Evolutionary conservation across 1,140 invertebrate species (phyloP).

Genomic region (Aphelinus atriplicis): DNA sequence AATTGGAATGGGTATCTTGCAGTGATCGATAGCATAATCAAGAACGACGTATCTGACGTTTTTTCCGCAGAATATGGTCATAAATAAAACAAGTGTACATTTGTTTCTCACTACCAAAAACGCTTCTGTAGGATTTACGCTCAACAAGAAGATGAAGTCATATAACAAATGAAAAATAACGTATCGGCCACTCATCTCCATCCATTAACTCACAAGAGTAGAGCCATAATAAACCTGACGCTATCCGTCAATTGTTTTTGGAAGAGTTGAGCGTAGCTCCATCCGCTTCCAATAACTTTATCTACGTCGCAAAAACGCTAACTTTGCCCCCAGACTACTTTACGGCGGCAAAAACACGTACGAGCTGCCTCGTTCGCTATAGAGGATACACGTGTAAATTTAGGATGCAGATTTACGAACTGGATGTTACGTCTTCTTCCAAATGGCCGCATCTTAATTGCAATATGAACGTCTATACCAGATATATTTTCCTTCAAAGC

Average conservation of each 20-base stretch:
- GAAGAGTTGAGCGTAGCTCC: neutral
- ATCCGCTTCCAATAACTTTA: neutral
- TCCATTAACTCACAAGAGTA: constrained; percentile 19
- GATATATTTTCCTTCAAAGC: too few relatives aligned
- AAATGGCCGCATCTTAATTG: neutral
- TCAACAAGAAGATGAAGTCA: neutral
- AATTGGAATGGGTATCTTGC: too few relatives aligned
- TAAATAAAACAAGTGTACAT: too few relatives aligned
- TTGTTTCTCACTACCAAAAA: too few relatives aligned
- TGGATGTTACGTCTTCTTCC: neutral
- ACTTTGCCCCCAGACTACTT: neutral
- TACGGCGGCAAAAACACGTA: constrained; percentile 21
- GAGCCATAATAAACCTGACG: constrained; percentile 17
- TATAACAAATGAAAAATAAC: constrained; percentile 14
- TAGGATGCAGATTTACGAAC: constrained; percentile 38
- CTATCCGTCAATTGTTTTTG: constrained; percentile 38
- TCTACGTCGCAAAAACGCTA: constrained; percentile 7
- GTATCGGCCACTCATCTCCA: constrained; percentile 21
- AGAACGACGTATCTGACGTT: too few relatives aligned
- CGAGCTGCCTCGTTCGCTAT: neutral
- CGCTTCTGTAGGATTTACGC: too few relatives aligned
- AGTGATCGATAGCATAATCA: too few relatives aligned
- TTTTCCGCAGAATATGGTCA: too few relatives aligned
- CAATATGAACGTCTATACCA: too few relatives aligned
- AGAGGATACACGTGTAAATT: neutral